Base-by-base conservation (phyloP, 2,113 vertebrate genomes). In the Nesogale talazaci region DNA sequence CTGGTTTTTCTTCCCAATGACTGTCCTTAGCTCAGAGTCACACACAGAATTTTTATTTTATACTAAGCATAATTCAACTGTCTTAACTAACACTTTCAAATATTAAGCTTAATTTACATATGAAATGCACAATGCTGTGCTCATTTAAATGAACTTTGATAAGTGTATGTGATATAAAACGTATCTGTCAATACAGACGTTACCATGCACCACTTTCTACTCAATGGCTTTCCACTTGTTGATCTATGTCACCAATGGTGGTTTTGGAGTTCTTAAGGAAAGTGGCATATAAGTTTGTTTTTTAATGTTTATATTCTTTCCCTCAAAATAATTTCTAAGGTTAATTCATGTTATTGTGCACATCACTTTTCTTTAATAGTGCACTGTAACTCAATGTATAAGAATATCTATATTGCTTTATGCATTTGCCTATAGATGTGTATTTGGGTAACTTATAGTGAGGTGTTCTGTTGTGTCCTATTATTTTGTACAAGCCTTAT, bases 41-140 rank as follows among this genome's bases (percentile, higher is more conserved):
- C 61, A 34, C 88, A 95, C 69, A 89, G 74, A 90, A 76, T 77
- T 52, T 63, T 57, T 86, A 36, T 90, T 94, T 86, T 79, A 90
- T 5, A 69, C 29, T 75, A n/a, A n/a, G n/a, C n/a, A 20, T 34
- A 81, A 92, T 82, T 78, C 46, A 85, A 70, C 10, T 87, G 10
- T 88, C 9, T 92, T 75, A 75, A 82, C n/a, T 85, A 72, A 86
- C 34, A 75, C 36, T 91, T 78, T 69, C 16, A 79, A 90, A 92
- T 90, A 0, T 36, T 34, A 34, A 7, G 36, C 20, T 86, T 2
- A 85, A 92, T 31, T 90, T 67, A 59, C 16, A 85, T 16, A 77
- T 46, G 81, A 92, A 80, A 91, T 77, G 36, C 56, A 76, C 20
- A 82, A 0, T 72, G 19, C n/a, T 42, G 38, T 79, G 74, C 34